Evolutionary conservation across 53 echinoderm and acorn worm species (phyloP).

Genomic region (Zoroaster sp.): DNA sequence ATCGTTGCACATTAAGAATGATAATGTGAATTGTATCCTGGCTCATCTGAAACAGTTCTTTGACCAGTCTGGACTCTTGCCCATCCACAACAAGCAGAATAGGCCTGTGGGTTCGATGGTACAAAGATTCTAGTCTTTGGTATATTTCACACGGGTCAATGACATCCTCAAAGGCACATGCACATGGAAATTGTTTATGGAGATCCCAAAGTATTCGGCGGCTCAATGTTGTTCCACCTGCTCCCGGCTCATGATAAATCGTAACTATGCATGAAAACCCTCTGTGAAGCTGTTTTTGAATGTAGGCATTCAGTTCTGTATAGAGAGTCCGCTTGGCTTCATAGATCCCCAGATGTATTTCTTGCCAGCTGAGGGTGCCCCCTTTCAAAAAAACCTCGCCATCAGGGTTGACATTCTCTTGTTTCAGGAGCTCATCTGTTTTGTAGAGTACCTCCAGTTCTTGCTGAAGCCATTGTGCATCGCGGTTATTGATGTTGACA

Average conservation of each 20-base stretch:
- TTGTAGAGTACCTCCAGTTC: constrained; percentile 42
- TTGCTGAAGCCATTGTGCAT: constrained; percentile 19
- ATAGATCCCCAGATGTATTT: neutral
- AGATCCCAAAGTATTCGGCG: constrained; percentile 56
- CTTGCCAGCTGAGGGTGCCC: constrained; percentile 20
- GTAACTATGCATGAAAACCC: neutral
- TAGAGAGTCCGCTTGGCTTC: constrained; percentile 6
- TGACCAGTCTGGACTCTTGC: constrained; percentile 21
- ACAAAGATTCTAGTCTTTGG: constrained; percentile 32
- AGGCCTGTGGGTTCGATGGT: neutral
- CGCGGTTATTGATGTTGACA: neutral
- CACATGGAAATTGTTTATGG: constrained; percentile 31
- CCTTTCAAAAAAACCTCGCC: constrained; percentile 41
- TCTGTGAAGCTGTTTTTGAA: neutral
- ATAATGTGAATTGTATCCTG: constrained; percentile 4
- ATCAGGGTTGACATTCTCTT: neutral
- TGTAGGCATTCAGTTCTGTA: neutral
- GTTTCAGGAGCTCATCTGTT: neutral
- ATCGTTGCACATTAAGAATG: constrained; percentile 35
- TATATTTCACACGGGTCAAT: neutral
- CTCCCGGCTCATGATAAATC: constrained; percentile 54
- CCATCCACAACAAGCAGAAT: constrained; percentile 57
- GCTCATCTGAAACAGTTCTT: constrained; percentile 8
- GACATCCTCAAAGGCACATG: neutral
- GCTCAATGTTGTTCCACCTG: constrained; percentile 54